phyloP scores from a whole-genome alignment of 2,797 vertebrate species.

The Coregonus ussuriensis region DNA sequence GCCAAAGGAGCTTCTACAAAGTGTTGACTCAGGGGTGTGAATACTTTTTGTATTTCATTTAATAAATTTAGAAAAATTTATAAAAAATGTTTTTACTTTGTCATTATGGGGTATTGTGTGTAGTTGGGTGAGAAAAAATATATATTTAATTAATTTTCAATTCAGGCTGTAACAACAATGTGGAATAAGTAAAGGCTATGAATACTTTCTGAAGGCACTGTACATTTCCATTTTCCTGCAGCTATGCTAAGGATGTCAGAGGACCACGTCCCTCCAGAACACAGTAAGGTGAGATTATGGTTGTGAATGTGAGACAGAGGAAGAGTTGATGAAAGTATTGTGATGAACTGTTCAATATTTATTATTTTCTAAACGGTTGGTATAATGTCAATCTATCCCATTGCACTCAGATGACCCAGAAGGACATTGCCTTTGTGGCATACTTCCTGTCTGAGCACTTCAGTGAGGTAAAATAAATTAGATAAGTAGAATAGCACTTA shows the following conservation, averaged over 20 bases:
- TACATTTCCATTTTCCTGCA: constrained; percentile 58
- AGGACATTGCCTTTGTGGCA: constrained; percentile 74
- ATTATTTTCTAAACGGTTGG: background rate
- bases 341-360: background rate
- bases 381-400: background rate
- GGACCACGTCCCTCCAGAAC: constrained; percentile 93
- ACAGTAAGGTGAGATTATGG: constrained; percentile 86
- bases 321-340: background rate
- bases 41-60: no score
- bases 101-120: no score
- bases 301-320: background rate
- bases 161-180: no score
- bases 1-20: no score
- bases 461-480: constrained; percentile 82
- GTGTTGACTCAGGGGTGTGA: no score
- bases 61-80: no score
- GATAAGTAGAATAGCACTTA: constrained; percentile 30
- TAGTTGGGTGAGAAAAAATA: no score
- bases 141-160: no score
- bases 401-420: constrained; percentile 91
- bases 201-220: no score
- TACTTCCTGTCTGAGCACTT: constrained; percentile 88
- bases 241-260: constrained; percentile 99
- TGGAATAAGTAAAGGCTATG: no score
- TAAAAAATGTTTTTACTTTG: no score